Percentiles rank a stretch among this genome's conserved stretches.
Conservation (phyloP, 2,113 vertebrate species). For the Ptilonorhynchus violaceus region DNA sequence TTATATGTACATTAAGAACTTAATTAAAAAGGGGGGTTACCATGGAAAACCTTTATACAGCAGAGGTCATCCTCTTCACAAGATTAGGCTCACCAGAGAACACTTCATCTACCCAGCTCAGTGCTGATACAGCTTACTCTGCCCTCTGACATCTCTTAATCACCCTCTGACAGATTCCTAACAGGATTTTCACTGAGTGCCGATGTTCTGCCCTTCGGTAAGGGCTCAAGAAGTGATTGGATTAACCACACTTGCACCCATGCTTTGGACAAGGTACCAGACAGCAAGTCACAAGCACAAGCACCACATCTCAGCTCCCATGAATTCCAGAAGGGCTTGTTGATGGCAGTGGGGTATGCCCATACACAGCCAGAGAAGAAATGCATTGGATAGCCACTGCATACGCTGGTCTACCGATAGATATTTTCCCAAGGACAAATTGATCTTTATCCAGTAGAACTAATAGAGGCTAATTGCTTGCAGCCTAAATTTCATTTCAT, state of each 20-base stretch:
- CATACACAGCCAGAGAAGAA: neutral
- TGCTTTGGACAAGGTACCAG: neutral
- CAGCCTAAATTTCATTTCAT: neutral
- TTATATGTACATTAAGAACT: slow-evolving; percentile 3
- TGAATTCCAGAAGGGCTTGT: neutral
- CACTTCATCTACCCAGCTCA: slow-evolving; percentile 28
- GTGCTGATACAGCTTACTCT: slow-evolving; percentile 33
- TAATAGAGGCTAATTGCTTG: neutral
- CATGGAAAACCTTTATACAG: neutral
- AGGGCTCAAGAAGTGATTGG: neutral
- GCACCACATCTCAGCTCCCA: neutral
- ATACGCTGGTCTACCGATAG: neutral
- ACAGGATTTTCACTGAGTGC: slow-evolving; percentile 39
- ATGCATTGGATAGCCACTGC: neutral
- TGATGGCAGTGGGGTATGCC: neutral
- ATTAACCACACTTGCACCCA: neutral
- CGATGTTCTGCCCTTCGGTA: neutral
- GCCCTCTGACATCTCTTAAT: slow-evolving; percentile 58
- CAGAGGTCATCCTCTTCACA: slow-evolving; percentile 9
- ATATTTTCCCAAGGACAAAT: neutral
- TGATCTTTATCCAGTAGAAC: neutral
- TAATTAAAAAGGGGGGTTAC: neutral
- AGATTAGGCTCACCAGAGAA: slow-evolving; percentile 42
- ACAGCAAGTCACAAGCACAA: neutral
- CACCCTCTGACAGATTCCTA: slow-evolving; percentile 44